Percentiles rank a stretch among this genome's conserved stretches.
Conservation (phyloP, 2,888 invertebrate genomes). For the Cephus runcator region DNA sequence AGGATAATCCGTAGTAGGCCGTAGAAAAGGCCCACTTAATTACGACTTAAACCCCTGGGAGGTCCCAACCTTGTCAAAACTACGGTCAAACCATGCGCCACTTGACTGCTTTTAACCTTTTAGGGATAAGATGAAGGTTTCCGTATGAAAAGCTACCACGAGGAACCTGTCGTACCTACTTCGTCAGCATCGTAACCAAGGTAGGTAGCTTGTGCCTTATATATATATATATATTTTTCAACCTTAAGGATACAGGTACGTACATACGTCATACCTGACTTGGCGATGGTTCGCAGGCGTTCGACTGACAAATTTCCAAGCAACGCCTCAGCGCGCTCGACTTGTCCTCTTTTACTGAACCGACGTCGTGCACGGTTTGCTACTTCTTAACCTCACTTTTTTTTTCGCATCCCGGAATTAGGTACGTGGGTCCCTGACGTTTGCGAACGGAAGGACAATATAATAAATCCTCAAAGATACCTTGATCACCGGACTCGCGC, state of each 20-base stretch:
- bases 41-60: conserved; percentile 41
- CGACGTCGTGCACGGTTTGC: neutral
- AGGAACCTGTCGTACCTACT: conserved; percentile 25
- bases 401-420: neutral
- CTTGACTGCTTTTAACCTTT: conserved; percentile 31
- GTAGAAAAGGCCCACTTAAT: conserved; percentile 40
- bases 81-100: conserved; percentile 16
- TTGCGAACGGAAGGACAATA: neutral
- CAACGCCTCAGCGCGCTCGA: neutral
- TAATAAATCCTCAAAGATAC: neutral
- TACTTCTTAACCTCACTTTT: neutral
- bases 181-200: neutral
- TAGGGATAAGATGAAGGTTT: conserved; percentile 26
- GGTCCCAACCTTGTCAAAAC: conserved; percentile 45
- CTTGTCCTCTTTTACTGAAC: neutral
- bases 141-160: conserved; percentile 23
- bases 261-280: neutral
- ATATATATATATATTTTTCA: neutral
- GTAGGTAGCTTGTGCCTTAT: neutral
- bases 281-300: conserved; percentile 9
- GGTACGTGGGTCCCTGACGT: neutral
- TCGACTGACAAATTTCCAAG: conserved; percentile 33
- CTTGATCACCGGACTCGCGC: neutral
- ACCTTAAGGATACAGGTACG: neutral
- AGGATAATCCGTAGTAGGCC: conserved; percentile 33